A percentile compares a stretch with the other conserved stretches of the same genome.
These are phyloP conservation scores for Brachionus manjavacas DNA, from an alignment of 1,140 invertebrate species.

Conservation along the genomic window DNA sequence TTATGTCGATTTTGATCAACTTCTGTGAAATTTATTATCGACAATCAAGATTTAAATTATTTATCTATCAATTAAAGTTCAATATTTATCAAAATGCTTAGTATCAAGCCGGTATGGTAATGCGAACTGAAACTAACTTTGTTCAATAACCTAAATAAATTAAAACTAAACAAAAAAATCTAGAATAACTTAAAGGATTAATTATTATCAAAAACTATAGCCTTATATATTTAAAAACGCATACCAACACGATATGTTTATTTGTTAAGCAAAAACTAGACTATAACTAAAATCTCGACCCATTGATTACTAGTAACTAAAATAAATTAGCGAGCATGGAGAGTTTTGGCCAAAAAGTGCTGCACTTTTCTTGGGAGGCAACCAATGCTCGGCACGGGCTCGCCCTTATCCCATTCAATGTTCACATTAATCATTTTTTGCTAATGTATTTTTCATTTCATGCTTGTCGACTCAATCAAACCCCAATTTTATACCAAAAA, in stretches of 20 bases:
- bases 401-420: background rate
- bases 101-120: background rate
- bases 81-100: slow-evolving; percentile 1
- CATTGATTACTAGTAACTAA: slow-evolving; percentile 15
- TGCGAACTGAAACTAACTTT: slow-evolving; percentile 23
- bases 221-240: slow-evolving; percentile 18
- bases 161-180: slow-evolving; percentile 22
- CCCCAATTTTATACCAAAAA: background rate
- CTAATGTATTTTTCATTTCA: background rate
- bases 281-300: slow-evolving; percentile 23
- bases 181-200: slow-evolving; percentile 33
- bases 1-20: background rate
- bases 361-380: background rate
- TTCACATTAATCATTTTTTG: background rate
- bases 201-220: slow-evolving; percentile 9
- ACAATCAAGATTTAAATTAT: background rate
- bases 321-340: background rate
- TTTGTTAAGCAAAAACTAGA: background rate
- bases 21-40: background rate
- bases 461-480: background rate
- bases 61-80: background rate
- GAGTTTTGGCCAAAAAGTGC: background rate
- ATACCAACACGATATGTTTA: slow-evolving; percentile 29
- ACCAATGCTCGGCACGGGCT: background rate
- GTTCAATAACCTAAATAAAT: slow-evolving; percentile 38